A percentile compares a stretch with the other conserved stretches of the same genome.
These are phyloP conservation scores for Lucilia sericata DNA, from an alignment of 1,140 invertebrate genomes.

Conservation along the genomic window DNA sequence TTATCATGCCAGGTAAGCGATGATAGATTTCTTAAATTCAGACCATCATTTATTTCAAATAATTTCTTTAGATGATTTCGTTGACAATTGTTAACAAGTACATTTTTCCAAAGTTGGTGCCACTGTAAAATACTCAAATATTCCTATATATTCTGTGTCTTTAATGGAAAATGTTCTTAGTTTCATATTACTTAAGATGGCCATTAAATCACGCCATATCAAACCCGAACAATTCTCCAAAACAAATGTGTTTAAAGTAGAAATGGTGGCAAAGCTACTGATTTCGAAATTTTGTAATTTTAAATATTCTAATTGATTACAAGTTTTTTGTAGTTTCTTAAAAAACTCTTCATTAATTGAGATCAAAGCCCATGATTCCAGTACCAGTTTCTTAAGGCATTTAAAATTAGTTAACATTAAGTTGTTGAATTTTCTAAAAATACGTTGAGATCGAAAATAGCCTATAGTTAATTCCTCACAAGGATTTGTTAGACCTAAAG, in stretches of 20 bases:
- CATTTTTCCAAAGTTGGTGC: neutral
- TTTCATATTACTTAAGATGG: neutral
- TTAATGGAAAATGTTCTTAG: neutral
- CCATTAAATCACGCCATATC: neutral
- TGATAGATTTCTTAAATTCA: neutral
- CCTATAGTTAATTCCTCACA: neutral
- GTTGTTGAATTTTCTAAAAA: neutral
- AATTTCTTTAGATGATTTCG: neutral
- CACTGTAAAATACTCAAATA: neutral
- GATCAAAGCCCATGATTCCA: neutral
- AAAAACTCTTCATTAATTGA: neutral
- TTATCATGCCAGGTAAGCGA: neutral
- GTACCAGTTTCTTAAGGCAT: neutral
- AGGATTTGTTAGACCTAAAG: neutral
- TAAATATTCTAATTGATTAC: neutral
- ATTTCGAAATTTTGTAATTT: neutral
- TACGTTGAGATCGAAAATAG: neutral
- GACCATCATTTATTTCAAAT: neutral
- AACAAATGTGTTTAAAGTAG: neutral
- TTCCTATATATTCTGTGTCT: slow-evolving; percentile 11
- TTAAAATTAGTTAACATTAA: neutral
- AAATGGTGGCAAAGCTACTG: neutral
- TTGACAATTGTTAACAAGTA: neutral
- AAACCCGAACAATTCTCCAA: neutral
- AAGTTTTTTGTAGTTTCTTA: neutral